Evolutionary conservation across 2,797 vertebrate species (phyloP).

Genomic region (Thalassophryne amazonica): DNA sequence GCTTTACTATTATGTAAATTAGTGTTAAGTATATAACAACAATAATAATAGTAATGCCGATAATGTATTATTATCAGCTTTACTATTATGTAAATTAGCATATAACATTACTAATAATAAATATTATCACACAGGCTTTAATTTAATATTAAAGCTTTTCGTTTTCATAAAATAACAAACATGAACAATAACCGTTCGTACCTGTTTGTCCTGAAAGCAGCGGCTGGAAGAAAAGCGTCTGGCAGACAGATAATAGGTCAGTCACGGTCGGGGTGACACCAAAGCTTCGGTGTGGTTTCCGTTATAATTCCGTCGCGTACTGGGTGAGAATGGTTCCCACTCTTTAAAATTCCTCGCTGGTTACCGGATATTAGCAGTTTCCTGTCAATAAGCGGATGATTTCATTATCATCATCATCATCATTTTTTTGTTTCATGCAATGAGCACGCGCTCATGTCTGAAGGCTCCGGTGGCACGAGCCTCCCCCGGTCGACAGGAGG

Average conservation of each 20-base stretch:
- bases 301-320: slow-evolving; percentile 29
- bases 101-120: too few relatives aligned
- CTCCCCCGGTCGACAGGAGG: slow-evolving; percentile 33
- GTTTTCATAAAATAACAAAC: background rate
- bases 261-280: slow-evolving; percentile 40
- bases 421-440: slow-evolving; percentile 17
- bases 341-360: slow-evolving; percentile 15
- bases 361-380: background rate
- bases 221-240: background rate
- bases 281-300: slow-evolving; percentile 22
- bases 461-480: slow-evolving; percentile 43
- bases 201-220: background rate
- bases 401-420: background rate
- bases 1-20: too few relatives aligned
- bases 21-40: too few relatives aligned
- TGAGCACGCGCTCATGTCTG: slow-evolving; percentile 41
- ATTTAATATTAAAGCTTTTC: too few relatives aligned
- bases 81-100: too few relatives aligned
- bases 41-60: too few relatives aligned
- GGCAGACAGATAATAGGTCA: slow-evolving; percentile 33
- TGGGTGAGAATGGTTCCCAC: slow-evolving; percentile 8
- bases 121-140: too few relatives aligned
- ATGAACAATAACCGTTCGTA: background rate
- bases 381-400: background rate
- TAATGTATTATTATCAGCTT: too few relatives aligned